These are phyloP conservation scores for Macroramphosus scolopax DNA, from an alignment of 2,797 vertebrate species.

Conservation along the genomic window DNA sequence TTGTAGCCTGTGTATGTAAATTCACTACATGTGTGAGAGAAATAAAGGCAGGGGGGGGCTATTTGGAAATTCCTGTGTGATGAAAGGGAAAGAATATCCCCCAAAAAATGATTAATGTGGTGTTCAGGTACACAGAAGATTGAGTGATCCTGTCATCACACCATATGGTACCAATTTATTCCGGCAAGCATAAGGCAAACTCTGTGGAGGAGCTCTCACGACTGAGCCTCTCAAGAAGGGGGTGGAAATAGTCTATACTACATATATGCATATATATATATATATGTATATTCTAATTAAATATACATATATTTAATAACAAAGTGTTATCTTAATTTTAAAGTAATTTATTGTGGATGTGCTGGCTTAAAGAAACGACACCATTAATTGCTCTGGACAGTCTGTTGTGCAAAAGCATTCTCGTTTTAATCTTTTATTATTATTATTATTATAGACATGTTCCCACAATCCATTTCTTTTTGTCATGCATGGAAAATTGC, in stretches of 20 bases:
- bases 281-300: neutral
- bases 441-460: conserved; percentile 28
- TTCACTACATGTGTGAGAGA: conserved; percentile 77
- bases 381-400: conserved; percentile 26
- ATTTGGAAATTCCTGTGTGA: conserved; percentile 82
- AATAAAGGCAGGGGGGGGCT: conserved; percentile 71
- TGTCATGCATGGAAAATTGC: conserved; percentile 14
- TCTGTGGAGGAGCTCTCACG: conserved; percentile 72
- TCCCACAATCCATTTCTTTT: conserved; percentile 14
- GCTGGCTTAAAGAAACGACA: conserved; percentile 14
- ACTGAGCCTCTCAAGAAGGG: conserved; percentile 52
- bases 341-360: conserved; percentile 25
- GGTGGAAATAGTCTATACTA: too few species aligned
- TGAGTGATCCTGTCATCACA: conserved; percentile 83
- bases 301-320: too few species aligned
- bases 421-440: conserved; percentile 30
- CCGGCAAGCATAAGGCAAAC: conserved; percentile 78
- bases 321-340: conserved; percentile 29
- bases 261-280: neutral
- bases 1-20: conserved; percentile 75
- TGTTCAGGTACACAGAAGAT: conserved; percentile 85
- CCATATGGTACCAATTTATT: conserved; percentile 86
- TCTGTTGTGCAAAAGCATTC: conserved; percentile 24
- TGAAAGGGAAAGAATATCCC: conserved; percentile 82
- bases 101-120: conserved; percentile 85